A percentile compares a stretch with the other conserved stretches of the same genome.
Evolutionary conservation across 1,140 invertebrate genomes (phyloP).

Genomic region (Oryzaephilus surinamensis): DNA sequence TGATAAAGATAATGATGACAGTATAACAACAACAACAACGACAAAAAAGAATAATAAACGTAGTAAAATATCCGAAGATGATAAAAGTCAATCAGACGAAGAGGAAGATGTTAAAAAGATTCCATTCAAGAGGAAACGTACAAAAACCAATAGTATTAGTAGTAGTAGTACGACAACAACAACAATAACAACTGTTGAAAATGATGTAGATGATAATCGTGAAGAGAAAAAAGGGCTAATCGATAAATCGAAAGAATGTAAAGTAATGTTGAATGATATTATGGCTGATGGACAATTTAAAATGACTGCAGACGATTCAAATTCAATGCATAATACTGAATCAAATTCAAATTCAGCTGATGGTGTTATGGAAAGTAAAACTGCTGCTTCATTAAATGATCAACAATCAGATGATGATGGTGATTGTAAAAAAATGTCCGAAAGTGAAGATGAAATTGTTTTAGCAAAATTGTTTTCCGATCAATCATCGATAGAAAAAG

Average conservation of each 20-base stretch:
- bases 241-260: constrained; percentile 15
- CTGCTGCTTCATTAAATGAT: constrained; percentile 3
- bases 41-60: constrained; percentile 9
- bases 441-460: constrained; percentile 3
- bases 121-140: constrained; percentile 5
- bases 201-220: constrained; percentile 4
- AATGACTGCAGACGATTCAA: constrained; percentile 10
- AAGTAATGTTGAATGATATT: constrained; percentile 23
- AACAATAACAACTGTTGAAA: too few relatives aligned
- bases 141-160: constrained; percentile 8
- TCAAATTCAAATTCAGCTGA: constrained; percentile 1
- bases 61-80: too few relatives aligned
- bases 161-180: constrained; percentile 13
- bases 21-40: constrained; percentile 6
- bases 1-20: constrained; percentile 2
- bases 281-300: constrained; percentile 19
- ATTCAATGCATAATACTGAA: too few relatives aligned
- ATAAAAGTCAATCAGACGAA: constrained; percentile 8
- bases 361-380: constrained; percentile 1
- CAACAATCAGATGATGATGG: constrained; percentile 10
- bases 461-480: too few relatives aligned
- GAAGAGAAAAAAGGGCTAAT: constrained; percentile 2
- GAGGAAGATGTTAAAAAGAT: constrained; percentile 8
- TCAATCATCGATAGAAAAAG: constrained; percentile 5
- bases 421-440: constrained; percentile 5